Conservation (phyloP, 2,113 vertebrate species). For the Limanda limanda region DNA sequence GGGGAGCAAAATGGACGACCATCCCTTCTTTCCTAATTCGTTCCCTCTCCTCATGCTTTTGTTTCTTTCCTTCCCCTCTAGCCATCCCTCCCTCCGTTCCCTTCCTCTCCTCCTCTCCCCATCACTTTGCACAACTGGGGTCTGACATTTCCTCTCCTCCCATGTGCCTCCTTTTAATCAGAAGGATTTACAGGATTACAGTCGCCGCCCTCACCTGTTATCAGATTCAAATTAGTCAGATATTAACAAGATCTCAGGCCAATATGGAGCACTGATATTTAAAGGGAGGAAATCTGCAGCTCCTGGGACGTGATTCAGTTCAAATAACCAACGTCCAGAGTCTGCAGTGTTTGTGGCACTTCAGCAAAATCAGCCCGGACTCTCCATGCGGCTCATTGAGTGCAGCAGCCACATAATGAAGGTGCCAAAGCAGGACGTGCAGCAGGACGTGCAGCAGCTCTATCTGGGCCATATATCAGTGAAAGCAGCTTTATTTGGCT, state of each 20-base stretch:
- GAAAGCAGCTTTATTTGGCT: constrained; percentile 71
- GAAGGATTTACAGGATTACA: constrained; percentile 7
- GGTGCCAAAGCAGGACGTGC: constrained; percentile 36
- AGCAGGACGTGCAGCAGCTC: constrained; percentile 36
- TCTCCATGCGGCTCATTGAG: not conserved
- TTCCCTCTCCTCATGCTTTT: not conserved
- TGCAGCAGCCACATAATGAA: constrained; percentile 27
- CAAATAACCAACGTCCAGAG: not conserved
- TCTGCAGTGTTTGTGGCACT: not conserved
- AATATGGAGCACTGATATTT: not conserved
- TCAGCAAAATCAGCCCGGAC: not conserved
- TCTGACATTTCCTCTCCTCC: not conserved
- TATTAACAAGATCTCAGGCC: not conserved
- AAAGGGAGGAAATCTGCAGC: not conserved
- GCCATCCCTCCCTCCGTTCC: not conserved
- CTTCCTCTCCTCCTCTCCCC: not conserved
- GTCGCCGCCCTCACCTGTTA: not conserved
- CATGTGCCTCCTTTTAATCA: not conserved
- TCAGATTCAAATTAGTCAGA: constrained; percentile 2
- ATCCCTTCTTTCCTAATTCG: constrained; percentile 11
- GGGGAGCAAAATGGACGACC: constrained; percentile 20
- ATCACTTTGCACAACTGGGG: constrained; percentile 3
- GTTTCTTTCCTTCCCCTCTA: not conserved
- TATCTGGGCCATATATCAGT: constrained; percentile 62
- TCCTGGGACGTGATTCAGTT: not conserved